Evolutionary conservation across 2,888 invertebrate species (phyloP), one percentile per base, ranked within the genome.

Genomic region (Melanostoma scalare): DNA sequence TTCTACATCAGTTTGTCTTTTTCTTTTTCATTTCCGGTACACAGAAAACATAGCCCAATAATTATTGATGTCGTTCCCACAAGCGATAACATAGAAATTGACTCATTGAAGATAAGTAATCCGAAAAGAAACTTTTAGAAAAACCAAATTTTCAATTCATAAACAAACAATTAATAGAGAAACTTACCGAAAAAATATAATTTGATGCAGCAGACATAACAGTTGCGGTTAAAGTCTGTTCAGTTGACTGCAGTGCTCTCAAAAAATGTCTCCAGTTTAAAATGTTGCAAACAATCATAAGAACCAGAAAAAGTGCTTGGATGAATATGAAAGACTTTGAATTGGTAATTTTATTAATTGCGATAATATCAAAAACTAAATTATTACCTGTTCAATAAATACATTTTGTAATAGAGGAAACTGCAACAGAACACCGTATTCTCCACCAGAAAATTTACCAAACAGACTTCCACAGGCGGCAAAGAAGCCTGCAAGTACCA

Each of bases 51-150:
- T 33, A 97, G 91, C 5, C 97, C 97, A 44, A 93, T 87, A 5
- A 96, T 89, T 74, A 97, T 95, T 9, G 96, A 91, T 20, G 92
- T 88, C 4, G 95, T 94, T 0, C 97, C 96, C 6, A 92, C 87
- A 94, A 95, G 95, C 94, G 96, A 96, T 42, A 93, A 89, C 4
- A 94, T 60, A 0, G 95, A 93, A 0, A 95, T 93, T 0, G 93
- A 91, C 90, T 97, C 97, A 30, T 93, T 92, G 90, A 96, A 96
- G 50, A 96, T 87, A 5, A 94, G 77, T 67, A 93, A 92, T 3
- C 96, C 96, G 71, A 95, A 91, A 44, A 95, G 75, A 52, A 96
- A 96, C 97, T 96, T 91, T 44, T 91, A 91, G 86, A 87, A 86
- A 86, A 52, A 52, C 8, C 33, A 52, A 10, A 35, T 40, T 36